Evolutionary conservation across 2,113 vertebrate genomes (phyloP), one percentile per base, ranked within the genome.

Genomic region (Ascaphus truei): DNA sequence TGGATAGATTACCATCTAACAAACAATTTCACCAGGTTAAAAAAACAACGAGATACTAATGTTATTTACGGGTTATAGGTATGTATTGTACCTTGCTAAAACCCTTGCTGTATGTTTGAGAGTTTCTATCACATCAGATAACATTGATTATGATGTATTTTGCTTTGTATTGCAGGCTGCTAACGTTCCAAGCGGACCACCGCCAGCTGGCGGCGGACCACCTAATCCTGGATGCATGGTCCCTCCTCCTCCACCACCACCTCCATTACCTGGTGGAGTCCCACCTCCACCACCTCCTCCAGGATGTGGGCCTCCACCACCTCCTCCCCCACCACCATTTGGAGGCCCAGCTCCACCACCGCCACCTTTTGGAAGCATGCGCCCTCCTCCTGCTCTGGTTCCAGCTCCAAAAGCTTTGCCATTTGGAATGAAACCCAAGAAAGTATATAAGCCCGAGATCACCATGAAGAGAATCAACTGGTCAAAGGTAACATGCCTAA

Each of bases 401-500:
- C 7, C n/a, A 7, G 36, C 80, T 36, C 31, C 66, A 0, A 37
- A 74, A 26, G 25, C 85, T 25, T 76, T 96, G 72, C 97, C 97
- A 41, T 94, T 94, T 37, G 97, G 96, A 62, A 93, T 99, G 81
- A 84, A 93, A 73, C 84, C 90, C 50, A 98, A 99, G 82, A 99
- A 96, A 72, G 69, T 78, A 22, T 99, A 96, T 69, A 93, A 89
- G n/a, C 92, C 93, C 20, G 95, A 97, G 30, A 80, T 86, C 0
- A 52, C 92, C 2, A 96, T 98, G 94, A 98, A 96, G 85, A 92
- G 95, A 78, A 91, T 98, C 76, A 99, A 99, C 77, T 99, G 97
- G 96, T 91, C 87, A n/a, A 98, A 98, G 97, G 96, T 98, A 94
- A 62, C 33, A 18, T 3, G 48, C 3, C 45, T 27, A 18, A n/a